Base-by-base conservation (phyloP, 2,888 invertebrate genomes). In the Apotomis capreana region DNA sequence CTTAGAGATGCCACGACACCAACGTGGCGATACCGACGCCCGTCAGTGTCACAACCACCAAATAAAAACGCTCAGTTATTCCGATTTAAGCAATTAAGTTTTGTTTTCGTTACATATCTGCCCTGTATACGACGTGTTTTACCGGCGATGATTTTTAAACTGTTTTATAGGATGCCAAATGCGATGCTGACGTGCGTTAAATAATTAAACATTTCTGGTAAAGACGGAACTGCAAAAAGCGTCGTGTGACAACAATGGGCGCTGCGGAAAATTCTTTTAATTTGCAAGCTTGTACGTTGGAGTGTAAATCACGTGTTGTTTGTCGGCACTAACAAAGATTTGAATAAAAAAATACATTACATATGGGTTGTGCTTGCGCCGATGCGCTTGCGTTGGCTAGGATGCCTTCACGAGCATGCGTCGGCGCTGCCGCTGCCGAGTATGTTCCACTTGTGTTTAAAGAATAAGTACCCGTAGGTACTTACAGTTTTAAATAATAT, bases 321-420 rank as follows among this genome's bases (percentile, higher is more conserved):
- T 46, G 65, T 65, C 65, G 65, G 65, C 58, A 62, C 63, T 63
- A 58, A 57, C 71, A 58, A 62, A 68, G 13, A 72, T 72, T 72
- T 63, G 68, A 72, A 72, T 72, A 70, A 74, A 68, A 75, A 71
- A 74, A 75, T 71, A 63, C 74, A 75, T 70, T 74, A 68, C 69
- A 75, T 73, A 75, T 76, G 76, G 65, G 65, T 65, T 77, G 74
- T 54, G 61, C 40, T 58, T 74, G 72, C 70, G 75, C 76, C 78
- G 79, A 76, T 76, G 77, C 74, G 79, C 79, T 61, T 68, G 71
- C 71, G 61, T 57, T 80, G 77, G 79, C 91, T 90, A 91, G 91
- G 84, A 90, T 90, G 87, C 89, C 90, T 84, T 87, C 89, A 88
- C 88, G 88, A 86, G 83, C 81, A 76, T 76, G 76, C 76, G 74